These are phyloP conservation scores for Psephotus haematonotus DNA, from an alignment of 2,113 vertebrate genomes.

Conservation along the genomic window DNA sequence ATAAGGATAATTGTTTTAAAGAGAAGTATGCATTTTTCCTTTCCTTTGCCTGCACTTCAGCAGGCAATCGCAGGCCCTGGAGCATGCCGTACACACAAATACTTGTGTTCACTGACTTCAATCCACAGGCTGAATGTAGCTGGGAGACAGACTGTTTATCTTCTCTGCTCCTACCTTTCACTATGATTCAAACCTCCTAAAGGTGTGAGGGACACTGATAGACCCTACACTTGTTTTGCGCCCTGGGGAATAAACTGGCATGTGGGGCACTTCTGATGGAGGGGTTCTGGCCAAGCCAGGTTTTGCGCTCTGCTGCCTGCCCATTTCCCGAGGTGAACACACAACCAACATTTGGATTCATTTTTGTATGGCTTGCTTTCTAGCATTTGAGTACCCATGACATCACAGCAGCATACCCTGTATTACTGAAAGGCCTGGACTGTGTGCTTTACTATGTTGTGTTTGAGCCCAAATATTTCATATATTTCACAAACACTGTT, in stretches of 20 bases:
- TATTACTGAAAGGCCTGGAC: background rate
- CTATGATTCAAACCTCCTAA: conserved; percentile 3
- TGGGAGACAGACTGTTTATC: conserved; percentile 57
- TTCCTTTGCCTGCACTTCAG: conserved; percentile 51
- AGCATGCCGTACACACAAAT: conserved; percentile 37
- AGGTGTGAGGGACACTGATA: background rate
- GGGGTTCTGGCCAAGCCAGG: background rate
- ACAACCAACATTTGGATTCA: background rate
- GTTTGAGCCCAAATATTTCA: background rate
- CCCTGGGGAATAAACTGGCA: background rate
- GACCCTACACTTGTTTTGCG: background rate
- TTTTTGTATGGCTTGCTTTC: background rate
- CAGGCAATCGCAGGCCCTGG: conserved; percentile 23
- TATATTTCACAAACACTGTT: background rate
- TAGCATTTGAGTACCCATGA: conserved; percentile 11
- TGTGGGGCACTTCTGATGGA: background rate
- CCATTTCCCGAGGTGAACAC: background rate
- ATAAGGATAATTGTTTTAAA: conserved; percentile 53
- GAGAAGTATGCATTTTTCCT: conserved; percentile 16
- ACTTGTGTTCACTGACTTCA: conserved; percentile 60
- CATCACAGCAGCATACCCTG: background rate
- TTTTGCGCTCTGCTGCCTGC: background rate
- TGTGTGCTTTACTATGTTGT: background rate
- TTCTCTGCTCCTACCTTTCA: conserved; percentile 30
- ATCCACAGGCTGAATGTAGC: conserved; percentile 58